These are phyloP conservation scores for Sinodicranocentrus sp. DNA, from an alignment of 2,888 invertebrate genomes.

Conservation along the genomic window DNA sequence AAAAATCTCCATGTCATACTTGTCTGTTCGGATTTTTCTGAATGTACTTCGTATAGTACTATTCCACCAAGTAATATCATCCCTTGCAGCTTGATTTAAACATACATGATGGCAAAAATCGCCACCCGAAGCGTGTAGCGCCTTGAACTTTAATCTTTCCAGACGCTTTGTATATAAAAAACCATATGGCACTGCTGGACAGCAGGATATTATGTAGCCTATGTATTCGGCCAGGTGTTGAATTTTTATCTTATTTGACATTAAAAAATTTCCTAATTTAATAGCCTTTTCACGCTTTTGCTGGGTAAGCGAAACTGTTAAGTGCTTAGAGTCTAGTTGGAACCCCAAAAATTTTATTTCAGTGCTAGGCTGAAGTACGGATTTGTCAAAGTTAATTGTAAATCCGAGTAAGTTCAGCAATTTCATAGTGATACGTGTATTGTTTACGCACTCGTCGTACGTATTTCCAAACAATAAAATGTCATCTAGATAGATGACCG, in stretches of 20 bases:
- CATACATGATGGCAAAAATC: no score
- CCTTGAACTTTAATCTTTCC: not conserved
- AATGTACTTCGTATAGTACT: no score
- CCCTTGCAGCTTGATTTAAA: no score
- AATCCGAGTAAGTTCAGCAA: constrained; percentile 5
- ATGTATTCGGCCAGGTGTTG: not conserved
- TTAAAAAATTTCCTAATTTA: not conserved
- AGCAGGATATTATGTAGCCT: not conserved
- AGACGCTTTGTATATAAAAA: not conserved
- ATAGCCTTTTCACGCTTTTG: not conserved
- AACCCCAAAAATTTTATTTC: constrained; percentile 22
- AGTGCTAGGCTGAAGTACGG: not conserved
- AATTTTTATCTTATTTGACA: not conserved
- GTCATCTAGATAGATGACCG: constrained; percentile 16
- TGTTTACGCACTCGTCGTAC: not conserved
- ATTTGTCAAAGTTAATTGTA: constrained; percentile 3
- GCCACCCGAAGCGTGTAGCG: no score
- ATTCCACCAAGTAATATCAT: no score
- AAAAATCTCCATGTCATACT: no score
- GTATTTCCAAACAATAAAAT: not conserved
- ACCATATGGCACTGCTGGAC: not conserved
- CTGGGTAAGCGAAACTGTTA: not conserved
- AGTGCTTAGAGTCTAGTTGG: not conserved
- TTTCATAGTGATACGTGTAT: not conserved
- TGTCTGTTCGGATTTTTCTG: no score